Base-by-base conservation (phyloP, 2,113 vertebrate genomes). In the Passer montanus region DNA sequence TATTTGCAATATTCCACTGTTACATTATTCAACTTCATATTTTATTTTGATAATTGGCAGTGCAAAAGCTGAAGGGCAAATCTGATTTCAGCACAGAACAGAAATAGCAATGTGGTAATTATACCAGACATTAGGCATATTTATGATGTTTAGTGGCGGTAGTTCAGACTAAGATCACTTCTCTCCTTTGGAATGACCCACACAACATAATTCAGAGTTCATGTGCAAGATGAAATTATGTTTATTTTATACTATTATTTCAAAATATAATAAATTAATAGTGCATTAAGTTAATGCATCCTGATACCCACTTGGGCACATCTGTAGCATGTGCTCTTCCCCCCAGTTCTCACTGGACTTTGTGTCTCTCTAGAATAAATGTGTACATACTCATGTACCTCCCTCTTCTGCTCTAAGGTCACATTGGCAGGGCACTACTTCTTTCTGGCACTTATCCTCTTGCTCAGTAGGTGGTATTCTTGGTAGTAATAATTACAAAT, bases 41-140 rank as follows among this genome's bases (percentile, higher is more conserved):
- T 89, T 52, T 68, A 53, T 64, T 80, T 80, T 89, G 43, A 22
- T n/a, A 82, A 69, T 23, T 67, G 24, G 35, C 44, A 91, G 13
- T 44, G 74, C 52, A 89, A 70, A 67, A 84, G 37, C 58, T 79
- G 81, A 93, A 84, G 59, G 87, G 85, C 43, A 87, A 87, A 70
- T 62, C 20, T 53, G 79, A 70, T 56, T 87, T 92, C 33, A 74
- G 72, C 37, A 78, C 33, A 41, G 59, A 90, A 56, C 20, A 59
- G 28, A 70, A 89, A 85, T 14, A 90, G 31, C 35, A 93, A 20
- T 23, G 46, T 46, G 37, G 70, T 47, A 74, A 75, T 86, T 58
- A 68, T 33, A 90, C 8, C 41, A 92, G 49, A 77, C 41, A 49
- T 79, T 14, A 76, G 58, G 66, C 21, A 31, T 53, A 68, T 83